These are phyloP conservation scores for Asbolus verrucosus DNA, from an alignment of 1,140 invertebrate genomes.

Conservation along the genomic window DNA sequence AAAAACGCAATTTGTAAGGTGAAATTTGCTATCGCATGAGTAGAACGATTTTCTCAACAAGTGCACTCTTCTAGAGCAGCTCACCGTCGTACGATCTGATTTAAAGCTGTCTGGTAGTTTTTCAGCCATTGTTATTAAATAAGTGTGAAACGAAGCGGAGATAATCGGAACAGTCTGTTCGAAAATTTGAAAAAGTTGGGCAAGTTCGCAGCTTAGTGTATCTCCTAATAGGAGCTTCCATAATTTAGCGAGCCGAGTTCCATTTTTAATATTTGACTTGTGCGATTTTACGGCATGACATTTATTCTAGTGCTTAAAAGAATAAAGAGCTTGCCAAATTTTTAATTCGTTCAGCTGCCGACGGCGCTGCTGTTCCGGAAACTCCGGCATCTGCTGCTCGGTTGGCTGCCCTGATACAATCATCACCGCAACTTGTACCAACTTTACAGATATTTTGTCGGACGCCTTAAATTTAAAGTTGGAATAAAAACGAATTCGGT, in stretches of 20 bases:
- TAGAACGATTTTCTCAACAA: constrained; percentile 35
- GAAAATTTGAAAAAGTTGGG: constrained; percentile 50
- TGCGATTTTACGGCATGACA: neutral
- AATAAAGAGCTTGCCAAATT: constrained; percentile 46
- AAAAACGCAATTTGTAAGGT: constrained; percentile 36
- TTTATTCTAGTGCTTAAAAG: constrained; percentile 16
- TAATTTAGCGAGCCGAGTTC: constrained; percentile 1
- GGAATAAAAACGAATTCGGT: constrained; percentile 24
- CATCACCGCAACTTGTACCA: constrained; percentile 44
- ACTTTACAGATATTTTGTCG: constrained; percentile 26
- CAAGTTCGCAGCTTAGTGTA: neutral
- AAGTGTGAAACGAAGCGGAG: constrained; percentile 57
- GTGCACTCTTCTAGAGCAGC: constrained; percentile 19
- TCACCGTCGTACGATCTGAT: constrained; percentile 31
- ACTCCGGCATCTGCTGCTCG: constrained; percentile 46
- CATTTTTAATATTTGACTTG: constrained; percentile 24
- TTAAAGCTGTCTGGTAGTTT: constrained; percentile 50
- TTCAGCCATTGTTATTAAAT: constrained; percentile 57
- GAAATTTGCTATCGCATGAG: constrained; percentile 21
- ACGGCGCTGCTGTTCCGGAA: constrained; percentile 40
- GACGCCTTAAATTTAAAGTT: constrained; percentile 20
- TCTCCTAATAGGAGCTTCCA: constrained; percentile 4
- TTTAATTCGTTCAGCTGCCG: constrained; percentile 44
- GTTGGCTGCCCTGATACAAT: constrained; percentile 45
- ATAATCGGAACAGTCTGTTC: constrained; percentile 57